Percentiles rank a stretch among this genome's conserved stretches.
Conservation (phyloP, 2,888 invertebrate genomes). For the Ectropis crepuscularia region DNA sequence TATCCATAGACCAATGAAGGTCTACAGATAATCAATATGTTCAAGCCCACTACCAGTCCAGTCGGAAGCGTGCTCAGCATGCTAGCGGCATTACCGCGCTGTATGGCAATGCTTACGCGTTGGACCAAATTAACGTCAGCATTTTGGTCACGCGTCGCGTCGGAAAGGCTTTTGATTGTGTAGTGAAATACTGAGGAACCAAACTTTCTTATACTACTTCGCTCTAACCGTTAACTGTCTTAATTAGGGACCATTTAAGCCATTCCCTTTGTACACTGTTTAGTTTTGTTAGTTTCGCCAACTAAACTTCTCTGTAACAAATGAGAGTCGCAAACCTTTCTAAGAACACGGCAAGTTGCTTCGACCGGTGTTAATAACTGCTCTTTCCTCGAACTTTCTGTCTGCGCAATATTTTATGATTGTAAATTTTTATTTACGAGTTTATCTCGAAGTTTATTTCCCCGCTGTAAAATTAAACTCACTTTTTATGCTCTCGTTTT, state of each 20-base stretch:
- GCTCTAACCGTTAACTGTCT: slow-evolving; percentile 5
- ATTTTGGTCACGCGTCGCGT: no score
- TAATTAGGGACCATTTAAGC: slow-evolving; percentile 8
- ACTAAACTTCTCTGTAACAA: slow-evolving; percentile 14
- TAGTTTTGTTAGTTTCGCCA: background rate
- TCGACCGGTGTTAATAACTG: slow-evolving; percentile 14
- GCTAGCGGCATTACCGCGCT: no score
- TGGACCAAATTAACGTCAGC: no score
- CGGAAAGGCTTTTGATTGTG: background rate
- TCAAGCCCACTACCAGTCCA: no score
- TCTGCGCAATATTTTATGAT: slow-evolving; percentile 8
- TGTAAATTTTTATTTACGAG: slow-evolving; percentile 12
- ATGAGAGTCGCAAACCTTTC: slow-evolving; percentile 10
- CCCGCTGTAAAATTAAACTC: slow-evolving; percentile 4
- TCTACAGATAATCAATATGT: no score
- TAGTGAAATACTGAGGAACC: background rate
- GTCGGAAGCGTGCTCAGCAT: no score
- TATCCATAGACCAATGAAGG: no score
- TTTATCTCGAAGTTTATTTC: slow-evolving; percentile 10
- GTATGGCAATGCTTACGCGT: no score
- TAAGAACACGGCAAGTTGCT: slow-evolving; percentile 7
- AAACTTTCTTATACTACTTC: slow-evolving; percentile 6
- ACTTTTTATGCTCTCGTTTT: slow-evolving; percentile 3
- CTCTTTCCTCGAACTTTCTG: slow-evolving; percentile 3
- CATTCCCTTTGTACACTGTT: slow-evolving; percentile 9